Percentiles rank a stretch among this genome's conserved stretches.
These are phyloP conservation scores for Elymnias hypermnestra DNA, from an alignment of 1,140 invertebrate genomes.

Conservation along the genomic window DNA sequence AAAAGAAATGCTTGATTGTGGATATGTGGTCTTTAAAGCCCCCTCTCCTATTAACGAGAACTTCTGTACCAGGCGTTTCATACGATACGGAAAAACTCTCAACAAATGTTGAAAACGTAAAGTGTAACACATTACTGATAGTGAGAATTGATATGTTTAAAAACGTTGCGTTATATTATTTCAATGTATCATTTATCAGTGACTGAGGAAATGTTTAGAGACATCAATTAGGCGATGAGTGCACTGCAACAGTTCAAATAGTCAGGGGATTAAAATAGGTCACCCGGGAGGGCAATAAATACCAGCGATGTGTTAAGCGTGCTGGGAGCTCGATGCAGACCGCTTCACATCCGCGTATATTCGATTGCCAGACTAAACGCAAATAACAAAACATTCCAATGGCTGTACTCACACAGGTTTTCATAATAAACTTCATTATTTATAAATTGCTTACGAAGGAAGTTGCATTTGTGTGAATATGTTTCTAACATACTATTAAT, in stretches of 20 bases:
- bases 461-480: too few relatives aligned
- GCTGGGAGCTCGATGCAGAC: constrained; percentile 14
- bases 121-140: constrained; percentile 1
- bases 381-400: constrained; percentile 26
- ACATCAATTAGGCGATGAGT: constrained; percentile 15
- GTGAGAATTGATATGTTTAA: neutral
- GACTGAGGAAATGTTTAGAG: constrained; percentile 1
- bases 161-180: constrained; percentile 7
- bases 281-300: constrained; percentile 40
- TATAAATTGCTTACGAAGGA: constrained; percentile 12
- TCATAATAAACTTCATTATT: constrained; percentile 19
- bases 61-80: too few relatives aligned
- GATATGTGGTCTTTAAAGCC: too few relatives aligned
- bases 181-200: constrained; percentile 5
- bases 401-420: constrained; percentile 13
- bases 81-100: constrained; percentile 16
- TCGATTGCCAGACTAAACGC: constrained; percentile 26
- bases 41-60: too few relatives aligned
- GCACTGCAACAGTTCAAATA: constrained; percentile 33
- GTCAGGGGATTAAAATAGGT: constrained; percentile 43
- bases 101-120: constrained; percentile 16
- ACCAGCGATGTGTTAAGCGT: constrained; percentile 19
- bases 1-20: too few relatives aligned
- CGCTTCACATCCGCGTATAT: constrained; percentile 33
- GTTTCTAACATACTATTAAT: too few relatives aligned